Evolutionary conservation across 2,113 vertebrate species (phyloP), one percentile per base, ranked within the genome.

Genomic region (Epinephelus lanceolatus): DNA sequence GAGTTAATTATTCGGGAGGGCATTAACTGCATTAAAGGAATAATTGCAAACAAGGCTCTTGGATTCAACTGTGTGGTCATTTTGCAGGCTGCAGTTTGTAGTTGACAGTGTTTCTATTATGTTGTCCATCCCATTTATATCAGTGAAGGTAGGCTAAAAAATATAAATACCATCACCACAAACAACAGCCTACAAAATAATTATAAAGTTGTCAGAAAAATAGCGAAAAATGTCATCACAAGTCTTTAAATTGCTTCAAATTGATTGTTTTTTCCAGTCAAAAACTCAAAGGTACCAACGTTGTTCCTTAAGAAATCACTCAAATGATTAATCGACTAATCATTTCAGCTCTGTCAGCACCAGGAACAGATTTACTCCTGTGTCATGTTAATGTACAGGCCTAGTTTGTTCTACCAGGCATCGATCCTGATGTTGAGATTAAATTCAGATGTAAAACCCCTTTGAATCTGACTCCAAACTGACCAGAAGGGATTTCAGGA

Each of bases 191-290:
- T 30, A 30, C 11, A 33, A n/a, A 74, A 45, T 21, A 6, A 42
- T 72, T 30, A 30, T 27, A 53, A 84, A 67, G 53, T 51, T 42
- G 73, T 57, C 45, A 73, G 62, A 78, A 53, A 61, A 42, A 37
- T 14, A 27, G 6, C 42, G 17, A 53, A 70, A 60, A 61, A 52
- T 30, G 25, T 4, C 21, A 13, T 61, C 42, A 53, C 17, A 55
- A 18, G 27, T n/a, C 25, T 49, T 49, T 18, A 18, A 57, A 33
- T 67, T 57, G 8, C 18, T 45, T 57, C 5, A 51, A 23, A 23
- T 1, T 33, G 37, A 21, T 40, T 25, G 45, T 37, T 74, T 37
- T 13, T 27, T 63, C 25, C 2, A n/a, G 9, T 18, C 5, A 3
- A 37, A 33, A 33, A 62, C 13, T 37, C 33, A 37, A 8, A 37